Base-by-base conservation (phyloP, 1,140 invertebrate species). In the Zaprionus inermis region DNA sequence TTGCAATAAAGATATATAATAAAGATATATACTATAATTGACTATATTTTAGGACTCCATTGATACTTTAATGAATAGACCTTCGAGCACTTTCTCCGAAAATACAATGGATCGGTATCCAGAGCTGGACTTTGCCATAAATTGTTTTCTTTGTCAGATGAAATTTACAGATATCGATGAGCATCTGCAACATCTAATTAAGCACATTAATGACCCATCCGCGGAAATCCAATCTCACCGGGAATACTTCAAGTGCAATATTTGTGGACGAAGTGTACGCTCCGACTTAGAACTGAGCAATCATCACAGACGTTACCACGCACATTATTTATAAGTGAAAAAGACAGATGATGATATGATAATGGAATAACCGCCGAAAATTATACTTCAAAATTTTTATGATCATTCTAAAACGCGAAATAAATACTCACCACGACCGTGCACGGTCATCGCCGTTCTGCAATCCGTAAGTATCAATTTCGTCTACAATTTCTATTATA, bases 351-450 rank as follows among this genome's bases (percentile, higher is more conserved):
- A 38, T 38, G 12, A 38, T 32, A 32, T 1, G 30, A 14, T 5
- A 10, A 2, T 30, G 20, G 20, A 24, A 9, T 28, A 18, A 4
- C 12, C 10, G 20, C 44, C 4, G 18, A 63, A 28, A 11, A 22
- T 10, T 11, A 12, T 1, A 7, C 32, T 5, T 9, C 12, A 36
- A 5, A 28, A 12, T 5, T 7, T 28, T 14, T 56, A 32, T 56
- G 24, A 18, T 30, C 14, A 30, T 7, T 18, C 51, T 9, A 24
- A 32, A 10, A 10, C 51, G 1, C 82, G 70, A 11, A 61, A 20
- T 2, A 83, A 67, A 34, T 83, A 83, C 49, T 59, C 80, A 14
- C 81, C 57, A 0, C 68, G 56, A 9, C n/a, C n/a, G n/a, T n/a
- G n/a, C n/a, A n/a, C n/a, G n/a, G n/a, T n/a, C n/a, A n/a, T 77